Evolutionary conservation across 2,888 invertebrate species (phyloP).

Genomic region (Lobophora halterata): DNA sequence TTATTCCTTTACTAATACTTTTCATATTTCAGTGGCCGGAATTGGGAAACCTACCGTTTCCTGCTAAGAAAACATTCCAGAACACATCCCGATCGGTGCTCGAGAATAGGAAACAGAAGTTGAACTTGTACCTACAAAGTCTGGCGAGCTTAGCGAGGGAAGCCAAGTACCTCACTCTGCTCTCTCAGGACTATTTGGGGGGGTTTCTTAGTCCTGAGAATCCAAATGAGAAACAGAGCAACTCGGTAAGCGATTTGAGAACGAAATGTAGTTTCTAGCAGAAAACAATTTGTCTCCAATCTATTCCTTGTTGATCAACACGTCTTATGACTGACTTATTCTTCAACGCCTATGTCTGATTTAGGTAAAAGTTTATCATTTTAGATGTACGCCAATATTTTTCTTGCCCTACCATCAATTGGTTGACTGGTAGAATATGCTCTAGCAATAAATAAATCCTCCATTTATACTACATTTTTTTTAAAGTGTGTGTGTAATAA

Average conservation of each 20-base stretch:
- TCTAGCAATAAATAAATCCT: no score
- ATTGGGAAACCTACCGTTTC: conserved; percentile 88
- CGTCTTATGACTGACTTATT: no score
- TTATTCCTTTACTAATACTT: background rate
- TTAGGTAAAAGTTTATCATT: no score
- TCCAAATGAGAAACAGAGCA: conserved; percentile 67
- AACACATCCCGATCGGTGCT: conserved; percentile 92
- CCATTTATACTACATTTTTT: no score
- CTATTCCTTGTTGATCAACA: no score
- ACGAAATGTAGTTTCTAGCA: background rate
- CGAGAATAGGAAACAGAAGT: conserved; percentile 90
- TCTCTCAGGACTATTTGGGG: conserved; percentile 66
- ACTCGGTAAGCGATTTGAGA: conserved; percentile 51
- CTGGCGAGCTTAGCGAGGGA: conserved; percentile 70
- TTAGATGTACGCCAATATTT: no score
- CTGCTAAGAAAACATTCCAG: conserved; percentile 96
- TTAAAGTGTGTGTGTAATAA: no score
- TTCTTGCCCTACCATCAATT: no score
- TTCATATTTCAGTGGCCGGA: conserved; percentile 85
- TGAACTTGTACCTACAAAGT: conserved; percentile 90
- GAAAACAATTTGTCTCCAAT: no score
- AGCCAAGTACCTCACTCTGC: conserved; percentile 59
- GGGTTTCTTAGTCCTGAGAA: conserved; percentile 72
- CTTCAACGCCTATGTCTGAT: no score
- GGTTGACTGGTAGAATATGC: no score